Evolutionary conservation across 2,113 vertebrate genomes (phyloP).

Genomic region (Pavo muticus): DNA sequence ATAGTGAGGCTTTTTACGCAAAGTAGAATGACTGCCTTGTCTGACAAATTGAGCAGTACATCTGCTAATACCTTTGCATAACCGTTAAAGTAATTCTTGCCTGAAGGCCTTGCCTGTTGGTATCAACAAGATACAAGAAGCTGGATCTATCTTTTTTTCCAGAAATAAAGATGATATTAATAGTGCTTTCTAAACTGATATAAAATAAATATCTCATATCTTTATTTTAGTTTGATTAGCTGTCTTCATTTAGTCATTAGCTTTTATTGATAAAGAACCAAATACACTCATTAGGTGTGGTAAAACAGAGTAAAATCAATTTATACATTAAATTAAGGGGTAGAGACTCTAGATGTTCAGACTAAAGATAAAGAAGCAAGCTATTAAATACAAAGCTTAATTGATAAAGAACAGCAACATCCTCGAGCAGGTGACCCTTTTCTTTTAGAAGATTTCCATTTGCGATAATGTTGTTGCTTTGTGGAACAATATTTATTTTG

Average conservation of each 20-base stretch:
- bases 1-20: neutral
- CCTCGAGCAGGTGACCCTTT: neutral
- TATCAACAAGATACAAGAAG: neutral
- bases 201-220: slow-evolving; percentile 56
- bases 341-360: slow-evolving; percentile 38
- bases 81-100: slow-evolving; percentile 31
- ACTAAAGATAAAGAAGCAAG: slow-evolving; percentile 35
- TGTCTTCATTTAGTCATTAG: slow-evolving; percentile 67
- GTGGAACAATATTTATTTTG: neutral
- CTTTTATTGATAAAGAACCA: slow-evolving; percentile 64
- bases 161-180: neutral
- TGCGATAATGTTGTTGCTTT: neutral
- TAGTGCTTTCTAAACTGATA: slow-evolving; percentile 38
- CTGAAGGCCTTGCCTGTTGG: neutral
- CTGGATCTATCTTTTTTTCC: slow-evolving; percentile 34
- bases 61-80: neutral
- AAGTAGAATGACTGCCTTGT: neutral
- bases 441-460: slow-evolving; percentile 29
- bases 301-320: slow-evolving; percentile 53
- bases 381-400: slow-evolving; percentile 19
- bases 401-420: neutral
- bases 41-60: neutral
- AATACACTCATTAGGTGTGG: slow-evolving; percentile 34
- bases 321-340: slow-evolving; percentile 56
- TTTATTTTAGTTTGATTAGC: slow-evolving; percentile 70